Evolutionary conservation across 2,797 vertebrate genomes (phyloP).

Genomic region (Hyperoplus lanceolatus): DNA sequence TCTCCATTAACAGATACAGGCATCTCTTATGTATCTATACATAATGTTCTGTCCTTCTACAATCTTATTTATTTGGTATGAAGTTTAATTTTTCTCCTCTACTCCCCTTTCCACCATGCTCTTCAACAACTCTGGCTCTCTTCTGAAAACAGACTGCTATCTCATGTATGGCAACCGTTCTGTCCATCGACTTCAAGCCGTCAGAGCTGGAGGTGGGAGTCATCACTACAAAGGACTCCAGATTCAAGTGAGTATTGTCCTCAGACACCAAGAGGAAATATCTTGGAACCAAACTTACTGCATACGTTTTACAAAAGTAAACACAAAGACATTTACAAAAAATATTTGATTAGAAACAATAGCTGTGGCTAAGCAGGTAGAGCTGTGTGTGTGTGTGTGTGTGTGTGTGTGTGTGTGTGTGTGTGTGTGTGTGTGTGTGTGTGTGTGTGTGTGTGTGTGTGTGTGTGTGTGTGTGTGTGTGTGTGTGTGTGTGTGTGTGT

Average conservation of each 20-base stretch:
- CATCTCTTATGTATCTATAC: background rate
- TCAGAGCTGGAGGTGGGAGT: slow-evolving; percentile 94
- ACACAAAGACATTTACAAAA: background rate
- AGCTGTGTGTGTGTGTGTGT: no score
- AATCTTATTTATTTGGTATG: no score
- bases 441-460: no score
- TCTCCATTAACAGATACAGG: background rate
- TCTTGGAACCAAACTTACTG: background rate
- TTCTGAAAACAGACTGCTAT: slow-evolving; percentile 87
- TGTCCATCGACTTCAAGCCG: slow-evolving; percentile 96
- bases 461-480: no score
- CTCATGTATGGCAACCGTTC: slow-evolving; percentile 92
- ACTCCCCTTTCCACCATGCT: background rate
- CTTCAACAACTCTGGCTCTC: background rate
- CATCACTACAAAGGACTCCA: slow-evolving; percentile 90
- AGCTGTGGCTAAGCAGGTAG: no score
- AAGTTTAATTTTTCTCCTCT: background rate
- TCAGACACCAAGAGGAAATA: background rate
- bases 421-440: no score
- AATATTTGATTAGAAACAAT: no score
- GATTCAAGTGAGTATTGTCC: slow-evolving; percentile 88
- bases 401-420: no score
- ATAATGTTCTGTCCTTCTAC: background rate
- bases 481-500: no score
- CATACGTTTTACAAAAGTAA: background rate